A percentile compares a stretch with the other conserved stretches of the same genome.
Evolutionary conservation across 2,797 vertebrate genomes (phyloP).

Genomic region (Catostomus latipinnis): DNA sequence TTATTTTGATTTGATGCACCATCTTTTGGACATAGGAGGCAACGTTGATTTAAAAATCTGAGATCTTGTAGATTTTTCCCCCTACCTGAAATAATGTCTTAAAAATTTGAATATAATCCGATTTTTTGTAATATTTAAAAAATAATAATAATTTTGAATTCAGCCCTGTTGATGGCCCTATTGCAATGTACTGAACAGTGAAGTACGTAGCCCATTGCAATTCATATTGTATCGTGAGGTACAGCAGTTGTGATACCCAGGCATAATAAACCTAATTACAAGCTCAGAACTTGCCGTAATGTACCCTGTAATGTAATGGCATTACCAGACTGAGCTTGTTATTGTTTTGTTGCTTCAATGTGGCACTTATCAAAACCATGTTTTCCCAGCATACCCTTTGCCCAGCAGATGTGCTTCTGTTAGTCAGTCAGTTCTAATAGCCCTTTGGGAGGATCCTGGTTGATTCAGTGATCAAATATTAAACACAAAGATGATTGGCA

Average conservation of each 20-base stretch:
- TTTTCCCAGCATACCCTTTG: slow-evolving; percentile 58
- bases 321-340: not conserved
- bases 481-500: slow-evolving; percentile 48
- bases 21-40: no score
- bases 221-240: no score
- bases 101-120: no score
- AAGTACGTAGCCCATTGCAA: no score
- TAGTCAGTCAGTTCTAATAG: slow-evolving; percentile 68
- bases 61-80: no score
- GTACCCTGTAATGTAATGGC: not conserved
- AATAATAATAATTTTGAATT: no score
- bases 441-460: slow-evolving; percentile 63
- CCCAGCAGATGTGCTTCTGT: slow-evolving; percentile 66
- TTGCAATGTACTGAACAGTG: no score
- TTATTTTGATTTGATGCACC: no score
- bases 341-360: slow-evolving; percentile 19
- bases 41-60: no score
- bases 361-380: slow-evolving; percentile 27
- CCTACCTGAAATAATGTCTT: no score
- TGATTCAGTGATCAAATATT: slow-evolving; percentile 63
- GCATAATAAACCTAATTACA: not conserved
- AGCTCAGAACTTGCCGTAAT: not conserved
- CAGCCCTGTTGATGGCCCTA: no score
- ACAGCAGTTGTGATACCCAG: not conserved
- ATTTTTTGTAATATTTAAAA: no score